Percentiles rank a stretch among this genome's conserved stretches.
phyloP scores from a whole-genome alignment of 2,888 invertebrate species.

The Microplitis deprimator region DNA sequence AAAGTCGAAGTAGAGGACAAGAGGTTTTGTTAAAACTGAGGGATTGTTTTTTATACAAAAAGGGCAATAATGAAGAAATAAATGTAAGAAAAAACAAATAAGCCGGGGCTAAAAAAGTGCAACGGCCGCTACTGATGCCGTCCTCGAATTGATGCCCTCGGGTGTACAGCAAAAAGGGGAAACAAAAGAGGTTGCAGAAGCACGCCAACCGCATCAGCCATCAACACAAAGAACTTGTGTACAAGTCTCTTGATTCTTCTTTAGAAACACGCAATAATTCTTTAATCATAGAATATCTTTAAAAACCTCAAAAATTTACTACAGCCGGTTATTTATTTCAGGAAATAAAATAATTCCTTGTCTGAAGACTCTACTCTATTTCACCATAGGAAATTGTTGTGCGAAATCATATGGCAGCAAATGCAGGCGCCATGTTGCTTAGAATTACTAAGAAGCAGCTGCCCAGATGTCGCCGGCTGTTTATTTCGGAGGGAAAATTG shows the following conservation, averaged over 20 bases:
- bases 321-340: not conserved
- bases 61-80: not conserved
- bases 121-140: slow-evolving; percentile 28
- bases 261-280: not conserved
- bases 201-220: slow-evolving; percentile 26
- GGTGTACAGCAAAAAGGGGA: slow-evolving; percentile 18
- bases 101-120: slow-evolving; percentile 14
- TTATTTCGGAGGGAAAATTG: not conserved
- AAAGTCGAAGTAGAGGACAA: not conserved
- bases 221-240: slow-evolving; percentile 6
- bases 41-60: no score
- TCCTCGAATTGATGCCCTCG: slow-evolving; percentile 29
- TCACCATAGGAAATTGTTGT: not conserved
- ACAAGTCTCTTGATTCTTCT: not conserved
- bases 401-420: not conserved
- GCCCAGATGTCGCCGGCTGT: not conserved
- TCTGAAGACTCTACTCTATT: not conserved
- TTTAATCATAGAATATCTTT: no score
- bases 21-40: no score
- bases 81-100: slow-evolving; percentile 1
- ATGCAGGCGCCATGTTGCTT: slow-evolving; percentile 18
- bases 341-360: no score
- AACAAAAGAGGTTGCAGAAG: slow-evolving; percentile 9
- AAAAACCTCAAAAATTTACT: not conserved
- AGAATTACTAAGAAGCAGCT: not conserved